These are phyloP conservation scores for Percina caprodes DNA, from an alignment of 2,113 vertebrate genomes.

Conservation along the genomic window DNA sequence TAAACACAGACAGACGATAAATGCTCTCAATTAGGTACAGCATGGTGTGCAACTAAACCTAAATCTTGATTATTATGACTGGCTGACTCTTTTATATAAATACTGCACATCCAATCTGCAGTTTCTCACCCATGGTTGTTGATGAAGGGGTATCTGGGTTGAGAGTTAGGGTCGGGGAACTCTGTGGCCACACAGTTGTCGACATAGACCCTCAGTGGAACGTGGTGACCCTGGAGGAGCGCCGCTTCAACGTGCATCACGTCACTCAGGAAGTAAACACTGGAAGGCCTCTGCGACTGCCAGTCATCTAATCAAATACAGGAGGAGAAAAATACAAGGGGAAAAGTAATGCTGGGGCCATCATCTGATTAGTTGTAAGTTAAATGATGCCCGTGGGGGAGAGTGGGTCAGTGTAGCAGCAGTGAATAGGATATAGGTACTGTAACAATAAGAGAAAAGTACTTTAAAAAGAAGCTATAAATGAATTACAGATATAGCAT, in stretches of 20 bases:
- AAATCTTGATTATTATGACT: conserved; percentile 14
- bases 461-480: conserved; percentile 50
- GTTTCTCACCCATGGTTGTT: conserved; percentile 71
- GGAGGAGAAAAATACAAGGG: conserved; percentile 22
- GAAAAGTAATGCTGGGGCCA: conserved; percentile 30
- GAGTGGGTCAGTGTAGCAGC: conserved; percentile 16
- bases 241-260: conserved; percentile 74
- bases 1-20: neutral
- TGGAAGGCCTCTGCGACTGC: conserved; percentile 59
- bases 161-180: conserved; percentile 39
- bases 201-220: conserved; percentile 72
- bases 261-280: conserved; percentile 56
- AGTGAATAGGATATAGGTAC: conserved; percentile 18
- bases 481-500: conserved; percentile 26
- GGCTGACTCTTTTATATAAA: neutral
- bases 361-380: conserved; percentile 47
- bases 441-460: conserved; percentile 30
- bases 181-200: conserved; percentile 75
- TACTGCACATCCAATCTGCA: neutral
- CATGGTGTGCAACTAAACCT: neutral
- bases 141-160: conserved; percentile 66
- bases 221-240: conserved; percentile 57
- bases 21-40: neutral
- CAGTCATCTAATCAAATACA: conserved; percentile 74
- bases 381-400: conserved; percentile 41